These are phyloP conservation scores for Chiridota heheva DNA, from an alignment of 35 echinoderm and acorn worm genomes.

Conservation along the genomic window DNA sequence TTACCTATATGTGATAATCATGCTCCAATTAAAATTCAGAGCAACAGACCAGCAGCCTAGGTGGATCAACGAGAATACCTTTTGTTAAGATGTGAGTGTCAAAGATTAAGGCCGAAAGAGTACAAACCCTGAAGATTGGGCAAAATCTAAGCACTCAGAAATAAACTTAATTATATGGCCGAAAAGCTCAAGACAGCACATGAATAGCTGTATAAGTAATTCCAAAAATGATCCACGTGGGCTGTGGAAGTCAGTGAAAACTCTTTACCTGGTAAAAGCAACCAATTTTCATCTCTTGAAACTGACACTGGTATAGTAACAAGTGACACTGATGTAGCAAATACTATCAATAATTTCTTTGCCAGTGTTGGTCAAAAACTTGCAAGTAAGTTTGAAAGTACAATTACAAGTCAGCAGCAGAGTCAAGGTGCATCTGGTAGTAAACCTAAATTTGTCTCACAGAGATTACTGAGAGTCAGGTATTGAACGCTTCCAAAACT, in stretches of 20 bases:
- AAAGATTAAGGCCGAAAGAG: neutral
- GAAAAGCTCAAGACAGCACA: neutral
- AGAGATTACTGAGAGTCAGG: neutral
- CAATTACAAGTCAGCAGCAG: no score
- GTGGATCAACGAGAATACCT: constrained; percentile 14
- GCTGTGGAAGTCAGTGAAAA: neutral
- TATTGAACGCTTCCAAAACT: neutral
- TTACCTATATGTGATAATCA: neutral
- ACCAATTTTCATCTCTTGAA: neutral
- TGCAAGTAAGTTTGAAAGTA: neutral
- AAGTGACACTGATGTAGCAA: neutral
- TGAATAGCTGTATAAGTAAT: neutral
- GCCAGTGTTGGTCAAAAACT: neutral
- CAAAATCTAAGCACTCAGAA: neutral
- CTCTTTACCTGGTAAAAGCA: neutral
- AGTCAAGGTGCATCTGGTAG: no score
- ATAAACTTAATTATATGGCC: neutral
- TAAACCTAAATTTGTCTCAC: neutral
- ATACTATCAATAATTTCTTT: neutral
- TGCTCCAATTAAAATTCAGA: neutral
- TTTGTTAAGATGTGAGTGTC: neutral
- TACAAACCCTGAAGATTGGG: neutral
- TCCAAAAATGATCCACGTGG: neutral
- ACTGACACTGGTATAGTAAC: neutral
- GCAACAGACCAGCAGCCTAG: neutral